Percentiles rank a stretch among this genome's conserved stretches.
These are phyloP conservation scores for Tinamus guttatus DNA, from an alignment of 2,113 vertebrate genomes.

Conservation along the genomic window DNA sequence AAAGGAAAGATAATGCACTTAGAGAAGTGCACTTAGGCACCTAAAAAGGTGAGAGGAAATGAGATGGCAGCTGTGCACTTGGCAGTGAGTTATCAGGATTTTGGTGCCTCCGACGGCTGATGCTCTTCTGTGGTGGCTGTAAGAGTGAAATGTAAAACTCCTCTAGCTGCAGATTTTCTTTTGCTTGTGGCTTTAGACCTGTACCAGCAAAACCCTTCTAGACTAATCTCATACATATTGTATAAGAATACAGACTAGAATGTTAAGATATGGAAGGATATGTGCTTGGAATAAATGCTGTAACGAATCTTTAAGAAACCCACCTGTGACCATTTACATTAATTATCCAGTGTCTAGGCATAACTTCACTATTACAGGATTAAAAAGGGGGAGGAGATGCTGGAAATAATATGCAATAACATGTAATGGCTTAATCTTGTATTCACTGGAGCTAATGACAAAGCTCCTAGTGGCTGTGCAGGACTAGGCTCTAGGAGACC, in stretches of 20 bases:
- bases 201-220: background rate
- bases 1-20: background rate
- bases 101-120: background rate
- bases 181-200: background rate
- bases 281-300: background rate
- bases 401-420: background rate
- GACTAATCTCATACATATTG: background rate
- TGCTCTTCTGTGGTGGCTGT: background rate
- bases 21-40: accelerated
- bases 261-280: background rate
- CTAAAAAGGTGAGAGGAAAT: background rate
- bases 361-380: background rate
- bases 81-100: background rate
- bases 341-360: background rate
- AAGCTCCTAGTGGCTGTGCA: background rate
- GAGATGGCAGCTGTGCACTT: background rate
- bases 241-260: background rate
- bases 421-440: background rate
- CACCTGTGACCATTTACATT: background rate
- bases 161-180: background rate
- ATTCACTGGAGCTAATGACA: background rate
- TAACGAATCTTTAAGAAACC: background rate
- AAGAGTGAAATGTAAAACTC: background rate
- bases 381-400: background rate
- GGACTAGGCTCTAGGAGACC: background rate